Evolutionary conservation across 1,140 invertebrate genomes (phyloP).

Genomic region (Camponotus vicinus): DNA sequence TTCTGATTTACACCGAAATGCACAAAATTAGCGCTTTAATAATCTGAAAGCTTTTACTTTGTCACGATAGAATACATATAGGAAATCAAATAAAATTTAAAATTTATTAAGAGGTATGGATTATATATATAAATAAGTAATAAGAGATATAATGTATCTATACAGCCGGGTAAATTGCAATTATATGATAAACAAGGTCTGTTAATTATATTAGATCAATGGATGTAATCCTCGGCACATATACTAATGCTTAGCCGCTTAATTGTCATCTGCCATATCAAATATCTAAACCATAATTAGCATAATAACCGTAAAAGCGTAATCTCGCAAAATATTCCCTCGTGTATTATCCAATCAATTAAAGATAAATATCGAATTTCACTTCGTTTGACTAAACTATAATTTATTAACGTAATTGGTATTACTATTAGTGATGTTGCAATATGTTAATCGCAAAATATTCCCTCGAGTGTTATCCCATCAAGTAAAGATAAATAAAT

Average conservation of each 20-base stretch:
- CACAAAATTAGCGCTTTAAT: not conserved
- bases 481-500: too few species aligned
- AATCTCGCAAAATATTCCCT: not conserved
- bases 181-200: slow-evolving; percentile 10
- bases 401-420: not conserved
- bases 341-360: not conserved
- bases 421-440: not conserved
- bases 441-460: not conserved
- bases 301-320: not conserved
- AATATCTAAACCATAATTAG: not conserved
- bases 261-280: not conserved
- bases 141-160: not conserved
- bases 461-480: too few species aligned
- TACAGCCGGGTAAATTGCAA: not conserved
- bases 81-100: not conserved
- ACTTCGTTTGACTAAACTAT: not conserved
- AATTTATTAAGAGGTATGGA: not conserved
- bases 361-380: not conserved
- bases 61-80: not conserved
- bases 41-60: not conserved
- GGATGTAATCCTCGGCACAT: not conserved
- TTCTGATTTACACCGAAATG: not conserved
- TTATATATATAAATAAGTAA: not conserved
- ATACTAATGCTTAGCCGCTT: not conserved
- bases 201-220: slow-evolving; percentile 7